A percentile compares a stretch with the other conserved stretches of the same genome.
Conservation (phyloP, 2,797 vertebrate species). For the Champsocephalus gunnari region DNA sequence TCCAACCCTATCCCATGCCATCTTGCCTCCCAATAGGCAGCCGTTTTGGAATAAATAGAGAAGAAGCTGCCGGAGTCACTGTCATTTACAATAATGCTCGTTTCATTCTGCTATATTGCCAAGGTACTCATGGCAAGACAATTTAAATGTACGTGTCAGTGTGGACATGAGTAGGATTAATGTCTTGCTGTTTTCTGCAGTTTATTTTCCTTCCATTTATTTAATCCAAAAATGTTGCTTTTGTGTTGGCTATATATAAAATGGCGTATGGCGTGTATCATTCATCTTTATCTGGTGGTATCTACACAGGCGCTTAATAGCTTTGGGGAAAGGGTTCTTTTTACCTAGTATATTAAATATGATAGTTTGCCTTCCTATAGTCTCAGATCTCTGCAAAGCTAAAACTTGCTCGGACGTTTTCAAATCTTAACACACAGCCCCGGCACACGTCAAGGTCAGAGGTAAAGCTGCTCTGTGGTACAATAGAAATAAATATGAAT, state of each 20-base stretch:
- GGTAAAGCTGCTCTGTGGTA: not conserved
- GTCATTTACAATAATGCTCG: slow-evolving; percentile 14
- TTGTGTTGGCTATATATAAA: not conserved
- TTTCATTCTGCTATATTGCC: slow-evolving; percentile 17
- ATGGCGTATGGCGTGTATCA: too few relatives aligned
- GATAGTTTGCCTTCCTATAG: too few relatives aligned
- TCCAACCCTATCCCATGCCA: slow-evolving; percentile 65
- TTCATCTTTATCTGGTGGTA: too few relatives aligned
- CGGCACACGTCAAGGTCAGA: not conserved
- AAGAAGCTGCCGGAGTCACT: slow-evolving; percentile 29
- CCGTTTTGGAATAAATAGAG: slow-evolving; percentile 56
- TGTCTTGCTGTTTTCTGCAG: not conserved
- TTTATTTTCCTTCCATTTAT: not conserved
- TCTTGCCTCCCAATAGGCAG: slow-evolving; percentile 49
- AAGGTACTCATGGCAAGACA: not conserved
- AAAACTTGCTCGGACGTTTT: not conserved
- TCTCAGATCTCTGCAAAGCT: not conserved
- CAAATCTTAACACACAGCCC: not conserved
- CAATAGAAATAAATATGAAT: not conserved
- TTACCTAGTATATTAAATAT: too few relatives aligned
- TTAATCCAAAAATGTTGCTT: not conserved
- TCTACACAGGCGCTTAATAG: too few relatives aligned
- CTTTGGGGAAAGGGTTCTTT: too few relatives aligned
- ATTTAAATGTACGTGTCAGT: slow-evolving; percentile 2
- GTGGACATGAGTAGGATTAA: slow-evolving; percentile 1